phyloP scores from a whole-genome alignment of 2,888 invertebrate species.

The Ditula angustiorana region DNA sequence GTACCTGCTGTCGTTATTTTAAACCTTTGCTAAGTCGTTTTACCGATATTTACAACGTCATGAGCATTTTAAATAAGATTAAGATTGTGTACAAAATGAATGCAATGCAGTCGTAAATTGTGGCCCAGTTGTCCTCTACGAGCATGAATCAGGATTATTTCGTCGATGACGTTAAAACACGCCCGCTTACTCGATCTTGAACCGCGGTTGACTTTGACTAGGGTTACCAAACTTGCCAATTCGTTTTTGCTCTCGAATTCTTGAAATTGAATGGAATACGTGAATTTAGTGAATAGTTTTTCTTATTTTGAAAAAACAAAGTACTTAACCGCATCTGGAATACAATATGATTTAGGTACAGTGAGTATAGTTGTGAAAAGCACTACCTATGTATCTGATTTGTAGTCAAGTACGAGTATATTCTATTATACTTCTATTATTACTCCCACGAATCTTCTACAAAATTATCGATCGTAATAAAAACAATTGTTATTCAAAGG shows the following conservation, averaged over 20 bases:
- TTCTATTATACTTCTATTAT: too few relatives aligned
- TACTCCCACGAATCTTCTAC: too few relatives aligned
- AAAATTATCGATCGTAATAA: too few relatives aligned
- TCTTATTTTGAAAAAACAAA: too few relatives aligned
- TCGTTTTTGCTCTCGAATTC: not conserved
- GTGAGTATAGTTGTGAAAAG: too few relatives aligned
- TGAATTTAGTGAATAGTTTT: too few relatives aligned
- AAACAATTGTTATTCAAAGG: too few relatives aligned
- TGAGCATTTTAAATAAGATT: constrained; percentile 24
- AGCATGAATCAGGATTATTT: constrained; percentile 69
- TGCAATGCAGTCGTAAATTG: constrained; percentile 33
- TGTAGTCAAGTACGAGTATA: too few relatives aligned
- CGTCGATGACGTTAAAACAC: constrained; percentile 68
- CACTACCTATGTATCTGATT: too few relatives aligned
- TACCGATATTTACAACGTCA: constrained; percentile 16
- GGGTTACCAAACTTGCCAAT: constrained; percentile 24
- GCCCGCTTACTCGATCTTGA: constrained; percentile 61
- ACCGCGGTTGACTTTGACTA: constrained; percentile 34
- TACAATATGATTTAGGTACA: too few relatives aligned
- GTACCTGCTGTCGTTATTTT: not conserved
- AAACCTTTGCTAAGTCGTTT: not conserved
- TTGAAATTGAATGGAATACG: too few relatives aligned
- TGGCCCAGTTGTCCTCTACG: constrained; percentile 34
- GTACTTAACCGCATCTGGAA: too few relatives aligned
- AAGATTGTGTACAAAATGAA: constrained; percentile 24